These are phyloP conservation scores for Ophioderma brevispina DNA, from an alignment of 35 echinoderm and acorn worm genomes.

Conservation along the genomic window DNA sequence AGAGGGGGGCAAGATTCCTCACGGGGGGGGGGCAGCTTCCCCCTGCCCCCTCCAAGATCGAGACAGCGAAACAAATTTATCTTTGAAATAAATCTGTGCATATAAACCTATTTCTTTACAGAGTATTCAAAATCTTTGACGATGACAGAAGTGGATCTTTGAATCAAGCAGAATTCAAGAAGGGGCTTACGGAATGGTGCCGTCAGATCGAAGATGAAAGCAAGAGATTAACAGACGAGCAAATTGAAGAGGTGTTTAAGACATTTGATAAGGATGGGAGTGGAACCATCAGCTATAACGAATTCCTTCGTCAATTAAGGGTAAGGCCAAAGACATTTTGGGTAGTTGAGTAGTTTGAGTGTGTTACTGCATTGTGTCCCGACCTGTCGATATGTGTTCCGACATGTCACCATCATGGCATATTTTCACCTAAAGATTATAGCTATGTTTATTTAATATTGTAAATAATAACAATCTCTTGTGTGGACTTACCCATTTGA, in stretches of 20 bases:
- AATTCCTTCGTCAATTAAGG: constrained; percentile 22
- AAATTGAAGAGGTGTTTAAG: background rate
- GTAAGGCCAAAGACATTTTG: constrained; percentile 10
- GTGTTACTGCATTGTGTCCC: no score
- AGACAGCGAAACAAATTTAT: background rate
- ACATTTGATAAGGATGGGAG: constrained; percentile 25
- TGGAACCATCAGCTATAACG: constrained; percentile 17
- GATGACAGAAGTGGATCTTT: constrained; percentile 24
- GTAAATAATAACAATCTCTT: no score
- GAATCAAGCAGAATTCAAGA: constrained; percentile 25
- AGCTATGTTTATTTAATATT: no score
- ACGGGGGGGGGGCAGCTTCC: no score
- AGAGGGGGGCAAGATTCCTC: no score
- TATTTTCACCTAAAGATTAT: no score
- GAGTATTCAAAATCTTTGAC: constrained; percentile 38
- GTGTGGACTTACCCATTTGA: no score
- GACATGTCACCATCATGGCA: no score
- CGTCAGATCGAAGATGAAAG: background rate
- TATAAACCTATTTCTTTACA: background rate
- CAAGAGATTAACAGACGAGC: background rate
- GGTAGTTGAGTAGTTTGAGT: no score
- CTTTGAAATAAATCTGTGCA: background rate
- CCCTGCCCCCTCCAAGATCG: no score
- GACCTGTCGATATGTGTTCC: no score
- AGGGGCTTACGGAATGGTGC: constrained; percentile 24